phyloP scores from a whole-genome alignment of 2,797 vertebrate genomes.

The Hozukius guyotensis region DNA sequence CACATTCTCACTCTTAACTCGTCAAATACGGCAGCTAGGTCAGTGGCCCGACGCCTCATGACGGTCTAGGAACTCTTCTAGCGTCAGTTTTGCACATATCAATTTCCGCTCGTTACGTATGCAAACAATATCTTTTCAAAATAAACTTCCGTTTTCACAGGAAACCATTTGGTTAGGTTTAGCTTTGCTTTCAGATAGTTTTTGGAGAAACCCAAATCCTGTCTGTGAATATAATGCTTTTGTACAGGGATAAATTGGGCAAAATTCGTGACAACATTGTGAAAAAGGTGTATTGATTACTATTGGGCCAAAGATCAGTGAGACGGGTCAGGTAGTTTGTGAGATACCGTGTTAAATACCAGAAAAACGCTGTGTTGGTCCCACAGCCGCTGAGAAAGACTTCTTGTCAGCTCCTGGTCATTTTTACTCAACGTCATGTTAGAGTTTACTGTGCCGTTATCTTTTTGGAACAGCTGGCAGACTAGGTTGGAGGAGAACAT shows the following conservation, averaged over 20 bases:
- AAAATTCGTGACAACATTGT: not conserved
- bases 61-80: no score
- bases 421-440: not conserved
- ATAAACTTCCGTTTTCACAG: no score
- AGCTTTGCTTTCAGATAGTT: no score
- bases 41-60: no score
- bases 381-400: not conserved
- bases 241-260: not conserved
- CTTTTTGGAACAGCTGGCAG: conserved; percentile 24
- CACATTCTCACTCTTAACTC: no score
- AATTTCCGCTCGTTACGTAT: no score
- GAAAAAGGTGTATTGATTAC: not conserved
- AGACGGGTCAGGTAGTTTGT: not conserved
- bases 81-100: no score
- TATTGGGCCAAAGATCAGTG: no score
- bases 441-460: not conserved
- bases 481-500: not conserved
- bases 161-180: no score
- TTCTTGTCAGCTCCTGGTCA: not conserved
- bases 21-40: no score
- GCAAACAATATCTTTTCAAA: no score
- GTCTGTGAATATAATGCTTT: not conserved
- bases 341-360: not conserved
- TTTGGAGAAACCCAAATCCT: not conserved
- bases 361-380: not conserved